Evolutionary conservation across 2,113 vertebrate genomes (phyloP).

Genomic region (Atractosteus spatula): DNA sequence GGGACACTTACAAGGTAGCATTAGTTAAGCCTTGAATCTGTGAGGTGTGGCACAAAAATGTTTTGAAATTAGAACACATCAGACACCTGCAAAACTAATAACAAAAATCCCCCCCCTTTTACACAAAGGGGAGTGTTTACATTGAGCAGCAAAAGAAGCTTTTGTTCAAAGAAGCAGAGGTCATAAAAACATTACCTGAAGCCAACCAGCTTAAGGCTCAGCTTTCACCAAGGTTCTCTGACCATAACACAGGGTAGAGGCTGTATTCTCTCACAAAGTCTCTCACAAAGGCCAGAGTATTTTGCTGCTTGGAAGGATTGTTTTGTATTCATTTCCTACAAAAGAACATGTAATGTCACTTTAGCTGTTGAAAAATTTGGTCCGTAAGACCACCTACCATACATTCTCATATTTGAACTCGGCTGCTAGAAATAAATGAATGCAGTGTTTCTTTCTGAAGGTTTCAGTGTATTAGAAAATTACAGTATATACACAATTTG

Average conservation of each 20-base stretch:
- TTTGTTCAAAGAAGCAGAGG: slow-evolving; percentile 31
- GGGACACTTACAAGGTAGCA: slow-evolving; percentile 8
- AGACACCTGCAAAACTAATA: slow-evolving; percentile 26
- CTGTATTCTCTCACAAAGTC: slow-evolving; percentile 17
- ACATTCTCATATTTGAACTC: too few species aligned
- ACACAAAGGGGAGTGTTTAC: slow-evolving; percentile 6
- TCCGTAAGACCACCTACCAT: too few species aligned
- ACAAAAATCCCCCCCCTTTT: neutral
- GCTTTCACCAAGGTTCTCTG: slow-evolving; percentile 15
- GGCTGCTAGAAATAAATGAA: too few species aligned
- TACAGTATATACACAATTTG: too few species aligned
- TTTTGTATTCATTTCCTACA: too few species aligned
- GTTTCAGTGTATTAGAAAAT: too few species aligned
- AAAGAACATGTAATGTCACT: too few species aligned
- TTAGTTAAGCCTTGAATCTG: neutral
- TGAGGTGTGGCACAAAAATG: slow-evolving; percentile 1
- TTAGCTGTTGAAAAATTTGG: too few species aligned
- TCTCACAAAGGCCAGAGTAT: neutral
- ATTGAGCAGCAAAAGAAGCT: slow-evolving; percentile 9
- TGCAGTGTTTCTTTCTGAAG: too few species aligned
- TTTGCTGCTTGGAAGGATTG: neutral
- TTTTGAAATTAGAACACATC: slow-evolving; percentile 18
- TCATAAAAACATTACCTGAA: slow-evolving; percentile 29
- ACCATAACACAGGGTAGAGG: neutral
- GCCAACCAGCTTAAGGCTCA: slow-evolving; percentile 20